Conservation (phyloP, 2,113 vertebrate species). For the Ceyx margarethae region DNA sequence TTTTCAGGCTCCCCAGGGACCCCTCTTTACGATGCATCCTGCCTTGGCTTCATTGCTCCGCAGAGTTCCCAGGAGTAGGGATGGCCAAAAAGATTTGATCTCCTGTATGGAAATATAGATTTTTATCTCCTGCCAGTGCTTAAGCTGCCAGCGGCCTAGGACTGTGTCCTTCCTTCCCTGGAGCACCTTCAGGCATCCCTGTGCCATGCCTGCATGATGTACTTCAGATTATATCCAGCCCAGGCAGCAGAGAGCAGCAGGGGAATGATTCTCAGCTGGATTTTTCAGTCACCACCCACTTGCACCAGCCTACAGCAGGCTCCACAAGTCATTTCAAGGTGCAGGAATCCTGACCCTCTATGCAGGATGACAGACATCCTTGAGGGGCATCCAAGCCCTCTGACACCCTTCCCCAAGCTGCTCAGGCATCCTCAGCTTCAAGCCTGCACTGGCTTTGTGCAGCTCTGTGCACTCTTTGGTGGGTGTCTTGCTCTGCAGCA, state of each 20-base stretch:
- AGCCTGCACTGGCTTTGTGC: not conserved
- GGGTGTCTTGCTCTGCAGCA: not conserved
- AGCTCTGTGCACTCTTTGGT: accelerated
- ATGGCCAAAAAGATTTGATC: not conserved
- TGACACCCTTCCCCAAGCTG: not conserved
- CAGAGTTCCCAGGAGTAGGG: not conserved
- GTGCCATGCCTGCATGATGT: not conserved
- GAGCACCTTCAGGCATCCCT: not conserved
- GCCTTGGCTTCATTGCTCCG: not conserved
- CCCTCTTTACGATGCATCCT: not conserved
- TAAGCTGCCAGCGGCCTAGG: accelerated
- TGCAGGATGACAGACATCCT: not conserved
- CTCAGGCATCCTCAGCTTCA: not conserved
- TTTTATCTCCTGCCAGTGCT: not conserved
- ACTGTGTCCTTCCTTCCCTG: not conserved
- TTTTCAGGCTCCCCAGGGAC: not conserved
- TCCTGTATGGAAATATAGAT: not conserved
- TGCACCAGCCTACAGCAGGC: not conserved
- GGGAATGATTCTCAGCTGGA: accelerated
- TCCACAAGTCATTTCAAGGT: not conserved
- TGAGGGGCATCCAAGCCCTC: not conserved
- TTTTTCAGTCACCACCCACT: not conserved
- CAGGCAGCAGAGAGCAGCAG: not conserved
- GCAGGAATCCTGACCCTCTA: not conserved
- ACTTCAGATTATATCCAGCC: not conserved